These are phyloP conservation scores for Illadopsis cleaveri DNA, from an alignment of 2,113 vertebrate genomes.

Conservation along the genomic window DNA sequence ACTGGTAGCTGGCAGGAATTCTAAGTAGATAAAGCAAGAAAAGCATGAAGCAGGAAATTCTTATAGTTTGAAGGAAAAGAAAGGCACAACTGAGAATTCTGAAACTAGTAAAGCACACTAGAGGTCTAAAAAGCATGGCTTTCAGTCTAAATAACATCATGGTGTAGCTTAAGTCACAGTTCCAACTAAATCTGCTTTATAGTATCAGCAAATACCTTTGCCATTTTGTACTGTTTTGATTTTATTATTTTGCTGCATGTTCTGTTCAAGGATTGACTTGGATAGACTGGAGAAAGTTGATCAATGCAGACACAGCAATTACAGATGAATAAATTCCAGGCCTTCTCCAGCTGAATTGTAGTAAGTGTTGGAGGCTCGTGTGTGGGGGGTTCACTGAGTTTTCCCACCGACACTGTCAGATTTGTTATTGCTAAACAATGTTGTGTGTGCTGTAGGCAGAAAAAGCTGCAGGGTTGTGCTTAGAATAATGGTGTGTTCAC, in stretches of 20 bases:
- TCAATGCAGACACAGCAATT: not conserved
- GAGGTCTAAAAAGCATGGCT: not conserved
- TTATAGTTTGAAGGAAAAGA: not conserved
- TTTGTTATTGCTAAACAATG: not conserved
- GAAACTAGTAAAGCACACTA: not conserved
- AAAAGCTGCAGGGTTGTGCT: not conserved
- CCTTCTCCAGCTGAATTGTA: not conserved
- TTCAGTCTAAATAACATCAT: not conserved
- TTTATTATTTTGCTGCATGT: not conserved
- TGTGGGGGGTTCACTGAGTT: not conserved
- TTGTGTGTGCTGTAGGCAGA: not conserved
- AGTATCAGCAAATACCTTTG: not conserved
- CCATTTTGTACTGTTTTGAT: not conserved
- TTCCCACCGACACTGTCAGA: not conserved
- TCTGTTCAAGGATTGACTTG: not conserved
- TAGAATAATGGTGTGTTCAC: slow-evolving; percentile 17
- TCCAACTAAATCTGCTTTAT: not conserved
- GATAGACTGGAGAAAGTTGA: not conserved
- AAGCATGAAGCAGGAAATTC: not conserved
- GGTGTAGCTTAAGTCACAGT: not conserved
- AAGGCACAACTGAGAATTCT: not conserved
- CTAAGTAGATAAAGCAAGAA: not conserved
- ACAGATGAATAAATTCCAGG: not conserved
- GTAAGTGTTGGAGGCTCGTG: not conserved
- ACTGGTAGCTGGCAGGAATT: not conserved